Percentiles rank a stretch among this genome's conserved stretches.
Conservation (phyloP, 2,888 invertebrate species). For the Adelognathus sp. region DNA sequence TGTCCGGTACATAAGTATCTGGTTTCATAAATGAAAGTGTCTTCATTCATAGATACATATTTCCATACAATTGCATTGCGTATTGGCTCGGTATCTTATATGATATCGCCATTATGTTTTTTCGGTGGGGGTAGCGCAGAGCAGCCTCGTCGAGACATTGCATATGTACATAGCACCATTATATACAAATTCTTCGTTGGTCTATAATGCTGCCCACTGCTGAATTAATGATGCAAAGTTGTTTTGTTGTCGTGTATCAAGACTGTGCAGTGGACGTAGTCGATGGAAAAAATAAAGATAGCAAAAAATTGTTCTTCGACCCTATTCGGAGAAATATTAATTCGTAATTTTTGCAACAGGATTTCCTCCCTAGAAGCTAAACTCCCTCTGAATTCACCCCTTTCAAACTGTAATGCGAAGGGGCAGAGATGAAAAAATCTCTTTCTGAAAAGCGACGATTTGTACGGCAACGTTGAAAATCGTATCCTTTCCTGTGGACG, state of each 20-base stretch:
- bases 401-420: neutral
- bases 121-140: constrained; percentile 49
- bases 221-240: constrained; percentile 73
- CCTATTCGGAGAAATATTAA: neutral
- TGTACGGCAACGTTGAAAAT: constrained; percentile 69
- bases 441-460: constrained; percentile 8
- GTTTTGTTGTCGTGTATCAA: constrained; percentile 38
- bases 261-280: neutral
- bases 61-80: constrained; percentile 80
- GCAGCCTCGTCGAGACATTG: constrained; percentile 64
- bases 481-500: constrained; percentile 71
- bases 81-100: constrained; percentile 78
- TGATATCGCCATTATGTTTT: constrained; percentile 77
- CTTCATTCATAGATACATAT: constrained; percentile 80
- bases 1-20: constrained; percentile 79
- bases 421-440: constrained; percentile 1
- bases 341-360: constrained; percentile 47
- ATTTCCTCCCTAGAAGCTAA: constrained; percentile 38
- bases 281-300: neutral
- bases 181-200: constrained; percentile 78
- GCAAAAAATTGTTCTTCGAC: neutral
- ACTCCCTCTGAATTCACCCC: neutral
- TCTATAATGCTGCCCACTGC: constrained; percentile 74
- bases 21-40: constrained; percentile 80
- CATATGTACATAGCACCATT: constrained; percentile 79